These are phyloP conservation scores for Micropoecilia bifurca DNA, from an alignment of 2,797 vertebrate genomes.

Conservation along the genomic window DNA sequence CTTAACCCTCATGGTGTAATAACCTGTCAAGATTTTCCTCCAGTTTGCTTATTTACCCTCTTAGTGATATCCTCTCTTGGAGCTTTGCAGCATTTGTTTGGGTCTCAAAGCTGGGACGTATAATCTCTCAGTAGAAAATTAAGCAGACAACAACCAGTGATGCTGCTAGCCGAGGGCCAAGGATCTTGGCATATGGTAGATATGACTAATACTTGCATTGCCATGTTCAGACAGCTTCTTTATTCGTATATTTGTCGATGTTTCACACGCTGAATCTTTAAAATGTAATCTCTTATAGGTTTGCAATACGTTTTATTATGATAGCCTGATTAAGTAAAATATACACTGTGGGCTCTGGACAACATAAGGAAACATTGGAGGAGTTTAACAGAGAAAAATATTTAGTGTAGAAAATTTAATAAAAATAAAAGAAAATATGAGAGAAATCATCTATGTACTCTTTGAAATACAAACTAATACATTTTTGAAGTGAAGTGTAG, in stretches of 20 bases:
- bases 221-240: constrained; percentile 72
- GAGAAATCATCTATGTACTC: not conserved
- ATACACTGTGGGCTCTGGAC: not conserved
- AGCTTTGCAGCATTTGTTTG: constrained; percentile 74
- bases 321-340: constrained; percentile 58
- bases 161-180: constrained; percentile 57
- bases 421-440: not conserved
- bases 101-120: constrained; percentile 71
- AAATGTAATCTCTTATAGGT: constrained; percentile 74
- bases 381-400: not conserved
- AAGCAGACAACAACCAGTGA: constrained; percentile 69
- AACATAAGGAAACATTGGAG: not conserved
- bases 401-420: not conserved
- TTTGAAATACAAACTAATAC: not conserved
- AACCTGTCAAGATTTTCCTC: constrained; percentile 81
- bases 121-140: constrained; percentile 73
- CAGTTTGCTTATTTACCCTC: constrained; percentile 79
- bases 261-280: constrained; percentile 67
- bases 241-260: constrained; percentile 63
- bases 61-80: constrained; percentile 64
- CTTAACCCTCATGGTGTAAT: constrained; percentile 85
- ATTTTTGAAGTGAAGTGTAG: not conserved
- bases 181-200: constrained; percentile 54
- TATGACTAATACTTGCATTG: constrained; percentile 70
- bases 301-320: constrained; percentile 77